Evolutionary conservation across 2,113 vertebrate genomes (phyloP), one percentile per base, ranked within the genome.

Genomic region (Phrynocephalus versicolor): DNA sequence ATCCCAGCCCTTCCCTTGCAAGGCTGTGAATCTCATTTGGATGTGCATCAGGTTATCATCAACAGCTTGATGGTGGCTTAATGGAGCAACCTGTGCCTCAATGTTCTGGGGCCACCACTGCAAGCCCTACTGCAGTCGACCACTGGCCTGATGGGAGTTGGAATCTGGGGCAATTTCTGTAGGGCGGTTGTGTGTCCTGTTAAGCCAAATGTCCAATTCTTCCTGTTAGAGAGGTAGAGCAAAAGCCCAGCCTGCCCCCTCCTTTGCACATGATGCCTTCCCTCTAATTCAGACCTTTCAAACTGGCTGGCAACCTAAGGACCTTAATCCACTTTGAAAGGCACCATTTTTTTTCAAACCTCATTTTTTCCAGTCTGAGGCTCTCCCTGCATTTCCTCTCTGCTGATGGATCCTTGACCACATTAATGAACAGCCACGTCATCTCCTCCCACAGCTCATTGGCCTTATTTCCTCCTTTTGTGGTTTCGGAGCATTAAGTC

Each of bases 401-500:
- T 39, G 25, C 33, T 64, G 55, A 62, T 79, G 72, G 37, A 45
- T 79, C 35, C 81, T 79, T 64, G 76, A 73, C 81, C 76, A 67
- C 75, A 23, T 84, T 39, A 74, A 57, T 57, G 86, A 67, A 65
- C 55, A 30, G 41, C 60, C 83, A 27, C 69, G 18, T 69, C 77
- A 69, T 75, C 71, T 69, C 45, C 58, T 84, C 67, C 39, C 51
- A 64, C 70, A 79, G 67, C 2, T 64, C 67, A 45, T 62, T 64
- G 18, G 87, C 73, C 58, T 65, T 58, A 65, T 79, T 74, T 41
- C 82, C 70, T 80, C 27, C 76, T 57, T 75, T 23, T 58, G 60
- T 67, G 35, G 60, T 81, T 81, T 74, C 71, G 21, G 70, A 33
- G 41, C 79, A 80, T 84, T 80, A 83, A 82, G 33, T 62, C 64